Percentiles rank a stretch among this genome's conserved stretches.
phyloP scores from a whole-genome alignment of 2,888 invertebrate genomes.

The Dinocampus coccinellae region DNA sequence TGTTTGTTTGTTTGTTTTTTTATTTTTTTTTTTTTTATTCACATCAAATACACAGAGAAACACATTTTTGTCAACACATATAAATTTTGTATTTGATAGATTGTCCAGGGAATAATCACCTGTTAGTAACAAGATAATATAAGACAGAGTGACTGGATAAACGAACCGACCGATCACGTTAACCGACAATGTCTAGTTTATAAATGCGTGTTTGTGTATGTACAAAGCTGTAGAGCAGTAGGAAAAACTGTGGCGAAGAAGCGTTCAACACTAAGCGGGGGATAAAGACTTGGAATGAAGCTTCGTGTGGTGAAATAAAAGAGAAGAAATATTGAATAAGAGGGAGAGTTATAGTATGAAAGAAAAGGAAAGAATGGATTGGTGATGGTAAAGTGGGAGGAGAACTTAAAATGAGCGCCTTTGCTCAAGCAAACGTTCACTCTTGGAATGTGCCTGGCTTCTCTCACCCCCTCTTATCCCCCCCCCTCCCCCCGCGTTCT shows the following conservation, averaged over 20 bases:
- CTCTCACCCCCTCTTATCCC: conserved; percentile 19
- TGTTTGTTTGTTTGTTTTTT: too few species aligned
- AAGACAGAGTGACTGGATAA: neutral
- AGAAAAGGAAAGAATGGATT: conserved; percentile 11
- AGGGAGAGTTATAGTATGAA: neutral
- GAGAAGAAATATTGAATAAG: conserved; percentile 20
- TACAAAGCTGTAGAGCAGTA: conserved; percentile 32
- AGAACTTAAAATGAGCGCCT: conserved; percentile 31
- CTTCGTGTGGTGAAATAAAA: conserved; percentile 14
- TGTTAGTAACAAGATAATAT: neutral
- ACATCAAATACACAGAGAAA: too few species aligned
- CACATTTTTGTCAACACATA: too few species aligned
- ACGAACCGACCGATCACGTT: conserved; percentile 29
- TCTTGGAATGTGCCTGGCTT: conserved; percentile 36
- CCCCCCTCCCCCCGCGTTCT: too few species aligned
- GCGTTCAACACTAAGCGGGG: conserved; percentile 21
- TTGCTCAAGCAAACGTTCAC: conserved; percentile 13
- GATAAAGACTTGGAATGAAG: conserved; percentile 26
- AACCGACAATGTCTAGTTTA: conserved; percentile 33
- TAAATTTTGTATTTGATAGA: too few species aligned
- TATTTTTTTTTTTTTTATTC: too few species aligned
- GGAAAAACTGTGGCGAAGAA: conserved; percentile 37
- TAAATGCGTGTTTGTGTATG: too few species aligned
- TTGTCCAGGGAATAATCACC: too few species aligned
- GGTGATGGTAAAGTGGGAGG: neutral